These are phyloP conservation scores for Chaitophorus viminalis DNA, from an alignment of 2,888 invertebrate species.

Conservation along the genomic window DNA sequence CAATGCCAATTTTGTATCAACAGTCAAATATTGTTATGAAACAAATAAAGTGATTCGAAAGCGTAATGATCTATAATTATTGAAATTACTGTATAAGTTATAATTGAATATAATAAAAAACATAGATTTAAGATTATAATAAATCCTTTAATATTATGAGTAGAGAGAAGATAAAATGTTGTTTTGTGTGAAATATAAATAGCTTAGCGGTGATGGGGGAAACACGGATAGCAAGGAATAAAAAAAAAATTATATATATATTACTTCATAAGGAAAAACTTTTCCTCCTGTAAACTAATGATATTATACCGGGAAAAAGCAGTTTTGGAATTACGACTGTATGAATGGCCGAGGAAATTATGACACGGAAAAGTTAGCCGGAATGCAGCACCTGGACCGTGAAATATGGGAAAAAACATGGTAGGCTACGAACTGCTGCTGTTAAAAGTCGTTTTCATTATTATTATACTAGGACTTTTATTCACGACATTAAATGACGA, in stretches of 20 bases:
- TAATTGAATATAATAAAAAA: neutral
- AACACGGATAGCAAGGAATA: neutral
- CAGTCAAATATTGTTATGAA: too few relatives aligned
- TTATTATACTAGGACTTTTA: constrained; percentile 31
- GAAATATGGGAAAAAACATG: constrained; percentile 49
- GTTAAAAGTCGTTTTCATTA: constrained; percentile 58
- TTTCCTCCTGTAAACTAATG: constrained; percentile 42
- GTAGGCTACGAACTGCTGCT: constrained; percentile 2
- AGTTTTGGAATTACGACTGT: constrained; percentile 44
- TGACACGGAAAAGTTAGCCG: constrained; percentile 47
- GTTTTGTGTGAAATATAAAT: neutral
- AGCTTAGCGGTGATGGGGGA: neutral
- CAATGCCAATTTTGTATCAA: too few relatives aligned
- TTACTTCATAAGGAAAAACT: neutral
- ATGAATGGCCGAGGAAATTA: constrained; percentile 57
- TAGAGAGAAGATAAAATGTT: neutral
- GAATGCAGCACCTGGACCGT: constrained; percentile 52
- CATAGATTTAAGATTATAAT: neutral
- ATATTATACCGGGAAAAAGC: constrained; percentile 25
- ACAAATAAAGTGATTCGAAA: too few relatives aligned
- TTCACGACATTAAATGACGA: neutral
- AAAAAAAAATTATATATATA: neutral
- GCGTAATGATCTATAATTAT: too few relatives aligned
- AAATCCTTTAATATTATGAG: neutral
- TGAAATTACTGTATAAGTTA: too few relatives aligned